These are phyloP conservation scores for Pocillopora meandrina DNA, from an alignment of 92 coral and sea anemone species.

Conservation along the genomic window DNA sequence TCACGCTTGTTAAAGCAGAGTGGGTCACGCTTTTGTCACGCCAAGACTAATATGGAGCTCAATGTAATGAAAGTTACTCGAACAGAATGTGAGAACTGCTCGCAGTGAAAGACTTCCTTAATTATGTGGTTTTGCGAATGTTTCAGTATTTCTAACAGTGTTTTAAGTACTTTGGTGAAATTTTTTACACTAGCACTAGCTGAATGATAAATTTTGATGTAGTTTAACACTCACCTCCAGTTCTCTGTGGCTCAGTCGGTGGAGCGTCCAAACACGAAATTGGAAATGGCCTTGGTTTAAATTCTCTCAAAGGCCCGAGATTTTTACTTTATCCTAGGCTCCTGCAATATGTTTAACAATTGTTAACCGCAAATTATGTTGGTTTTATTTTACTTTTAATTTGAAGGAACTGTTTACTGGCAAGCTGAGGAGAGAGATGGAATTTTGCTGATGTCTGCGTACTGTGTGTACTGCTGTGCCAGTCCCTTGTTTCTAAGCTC, in stretches of 20 bases:
- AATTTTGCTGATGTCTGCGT: slow-evolving; percentile 64
- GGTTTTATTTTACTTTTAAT: background rate
- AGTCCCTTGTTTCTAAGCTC: slow-evolving; percentile 73
- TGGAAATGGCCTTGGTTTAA: background rate
- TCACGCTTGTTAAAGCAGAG: background rate
- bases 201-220: too few species aligned
- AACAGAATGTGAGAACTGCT: too few species aligned
- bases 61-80: background rate
- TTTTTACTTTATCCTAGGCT: too few species aligned
- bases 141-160: too few species aligned
- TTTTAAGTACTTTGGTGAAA: too few species aligned
- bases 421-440: slow-evolving; percentile 64
- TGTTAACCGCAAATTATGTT: background rate
- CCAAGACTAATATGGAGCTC: background rate
- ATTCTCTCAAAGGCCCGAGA: background rate
- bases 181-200: too few species aligned
- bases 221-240: too few species aligned
- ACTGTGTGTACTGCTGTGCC: slow-evolving; percentile 69
- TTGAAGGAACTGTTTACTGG: slow-evolving; percentile 60
- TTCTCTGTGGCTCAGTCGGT: too few species aligned
- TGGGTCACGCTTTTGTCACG: background rate
- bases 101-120: too few species aligned
- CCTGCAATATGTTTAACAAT: too few species aligned
- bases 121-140: too few species aligned
- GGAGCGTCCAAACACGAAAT: too few species aligned